Evolutionary conservation across 2,888 invertebrate genomes (phyloP).

Genomic region (Platynereis dumerilii): DNA sequence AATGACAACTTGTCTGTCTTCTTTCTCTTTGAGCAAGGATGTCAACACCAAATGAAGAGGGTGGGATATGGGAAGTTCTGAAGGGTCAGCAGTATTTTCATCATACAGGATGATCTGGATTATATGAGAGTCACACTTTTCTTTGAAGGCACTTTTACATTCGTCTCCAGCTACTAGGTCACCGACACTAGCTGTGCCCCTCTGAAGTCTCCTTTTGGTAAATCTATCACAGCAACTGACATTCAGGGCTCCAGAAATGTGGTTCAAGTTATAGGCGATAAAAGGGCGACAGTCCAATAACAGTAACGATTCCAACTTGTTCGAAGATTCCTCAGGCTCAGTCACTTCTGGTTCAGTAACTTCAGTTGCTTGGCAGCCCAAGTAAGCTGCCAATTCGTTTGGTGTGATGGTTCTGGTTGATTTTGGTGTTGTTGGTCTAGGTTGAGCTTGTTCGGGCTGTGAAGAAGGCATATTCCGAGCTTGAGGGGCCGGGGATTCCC

Average conservation of each 20-base stretch:
- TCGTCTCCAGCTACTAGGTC: slow-evolving; percentile 73
- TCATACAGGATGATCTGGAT: slow-evolving; percentile 75
- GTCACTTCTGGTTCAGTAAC: too few species aligned
- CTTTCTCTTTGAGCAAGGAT: too few species aligned
- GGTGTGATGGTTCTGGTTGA: slow-evolving; percentile 10
- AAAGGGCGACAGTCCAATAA: slow-evolving; percentile 75
- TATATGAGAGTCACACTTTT: slow-evolving; percentile 65
- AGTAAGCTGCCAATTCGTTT: slow-evolving; percentile 11
- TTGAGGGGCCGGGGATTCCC: too few species aligned
- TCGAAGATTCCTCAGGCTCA: too few species aligned
- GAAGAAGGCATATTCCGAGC: too few species aligned
- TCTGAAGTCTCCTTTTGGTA: slow-evolving; percentile 72
- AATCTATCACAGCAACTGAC: slow-evolving; percentile 76
- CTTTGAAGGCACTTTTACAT: slow-evolving; percentile 71
- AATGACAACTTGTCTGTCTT: too few species aligned
- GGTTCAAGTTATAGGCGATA: slow-evolving; percentile 74
- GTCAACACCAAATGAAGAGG: too few species aligned
- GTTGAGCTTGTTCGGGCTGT: too few species aligned
- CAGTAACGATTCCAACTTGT: slow-evolving; percentile 61
- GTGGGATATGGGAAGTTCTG: too few species aligned
- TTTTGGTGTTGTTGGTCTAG: too few species aligned
- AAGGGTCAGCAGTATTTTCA: slow-evolving; percentile 70
- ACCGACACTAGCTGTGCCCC: slow-evolving; percentile 72
- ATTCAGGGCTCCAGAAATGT: slow-evolving; percentile 72
- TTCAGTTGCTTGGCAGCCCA: slow-evolving; percentile 8